A percentile compares a stretch with the other conserved stretches of the same genome.
Conservation (phyloP, 2,797 vertebrate species). For the Schizothorax lantsangensis region DNA sequence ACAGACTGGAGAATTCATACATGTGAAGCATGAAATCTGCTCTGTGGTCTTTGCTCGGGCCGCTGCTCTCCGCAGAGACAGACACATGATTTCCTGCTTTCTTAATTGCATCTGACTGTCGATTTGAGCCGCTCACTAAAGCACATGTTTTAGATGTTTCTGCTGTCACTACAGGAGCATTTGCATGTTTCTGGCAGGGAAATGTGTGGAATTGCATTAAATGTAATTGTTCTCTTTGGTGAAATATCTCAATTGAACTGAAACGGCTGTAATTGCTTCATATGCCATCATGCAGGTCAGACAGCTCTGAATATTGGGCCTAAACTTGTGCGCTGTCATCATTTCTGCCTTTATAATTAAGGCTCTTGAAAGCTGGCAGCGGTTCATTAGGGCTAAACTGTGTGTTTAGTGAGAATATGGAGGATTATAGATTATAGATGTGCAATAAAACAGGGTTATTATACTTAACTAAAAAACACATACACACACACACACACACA, state of each 20-base stretch:
- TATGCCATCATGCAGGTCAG: background rate
- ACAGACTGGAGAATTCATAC: background rate
- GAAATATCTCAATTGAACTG: slow-evolving; percentile 36
- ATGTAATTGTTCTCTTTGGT: slow-evolving; percentile 49
- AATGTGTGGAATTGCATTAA: slow-evolving; percentile 26
- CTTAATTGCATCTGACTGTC: slow-evolving; percentile 55
- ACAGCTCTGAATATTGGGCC: background rate
- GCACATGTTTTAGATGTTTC: slow-evolving; percentile 56
- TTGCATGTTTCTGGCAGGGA: slow-evolving; percentile 36
- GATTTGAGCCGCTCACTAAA: slow-evolving; percentile 56
- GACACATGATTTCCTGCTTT: slow-evolving; percentile 44
- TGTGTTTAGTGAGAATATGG: background rate
- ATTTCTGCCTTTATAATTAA: slow-evolving; percentile 29
- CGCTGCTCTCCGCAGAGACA: background rate
- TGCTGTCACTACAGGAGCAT: slow-evolving; percentile 52
- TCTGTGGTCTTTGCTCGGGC: background rate
- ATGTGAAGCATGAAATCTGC: background rate
- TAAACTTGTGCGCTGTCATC: background rate
- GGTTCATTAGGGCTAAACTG: background rate
- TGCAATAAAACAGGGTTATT: background rate
- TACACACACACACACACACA: too few relatives aligned
- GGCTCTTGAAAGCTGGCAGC: background rate
- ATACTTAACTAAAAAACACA: background rate
- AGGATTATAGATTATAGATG: background rate
- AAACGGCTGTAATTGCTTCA: slow-evolving; percentile 4